A percentile compares a stretch with the other conserved stretches of the same genome.
phyloP scores from a whole-genome alignment of 2,888 invertebrate genomes.

The Linnaemya tessellans region DNA sequence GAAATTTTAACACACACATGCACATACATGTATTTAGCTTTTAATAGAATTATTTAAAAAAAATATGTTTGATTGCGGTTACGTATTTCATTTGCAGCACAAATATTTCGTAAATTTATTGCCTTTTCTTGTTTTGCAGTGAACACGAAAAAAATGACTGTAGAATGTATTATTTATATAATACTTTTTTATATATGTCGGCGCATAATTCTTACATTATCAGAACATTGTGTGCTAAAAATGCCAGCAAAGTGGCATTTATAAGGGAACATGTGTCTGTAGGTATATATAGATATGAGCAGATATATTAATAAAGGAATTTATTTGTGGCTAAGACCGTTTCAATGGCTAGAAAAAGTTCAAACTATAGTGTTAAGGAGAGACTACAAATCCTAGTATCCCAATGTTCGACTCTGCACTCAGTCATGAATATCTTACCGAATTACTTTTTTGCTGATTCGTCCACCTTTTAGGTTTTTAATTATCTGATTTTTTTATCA shows the following conservation, averaged over 20 bases:
- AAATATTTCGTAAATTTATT: slow-evolving; percentile 42
- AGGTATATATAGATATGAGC: too few species aligned
- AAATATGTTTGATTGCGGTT: neutral
- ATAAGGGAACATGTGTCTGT: neutral
- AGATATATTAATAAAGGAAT: neutral
- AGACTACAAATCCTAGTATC: too few species aligned
- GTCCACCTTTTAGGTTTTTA: too few species aligned
- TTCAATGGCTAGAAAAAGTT: too few species aligned
- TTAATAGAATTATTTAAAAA: neutral
- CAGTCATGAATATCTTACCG: too few species aligned
- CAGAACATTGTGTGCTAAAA: slow-evolving; percentile 11
- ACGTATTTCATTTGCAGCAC: neutral
- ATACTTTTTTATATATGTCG: neutral
- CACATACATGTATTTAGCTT: neutral
- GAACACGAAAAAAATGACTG: neutral
- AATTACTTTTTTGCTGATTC: too few species aligned
- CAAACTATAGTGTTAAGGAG: too few species aligned
- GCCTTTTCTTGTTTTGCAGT: slow-evolving; percentile 4
- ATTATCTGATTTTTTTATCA: too few species aligned
- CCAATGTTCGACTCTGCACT: too few species aligned
- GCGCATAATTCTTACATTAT: neutral
- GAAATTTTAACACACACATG: neutral
- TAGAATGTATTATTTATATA: neutral
- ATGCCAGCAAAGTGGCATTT: neutral
- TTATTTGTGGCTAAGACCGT: too few species aligned